Percentiles rank a stretch among this genome's conserved stretches.
Conservation (phyloP, 2,797 vertebrate genomes). For the Sebastes minor region DNA sequence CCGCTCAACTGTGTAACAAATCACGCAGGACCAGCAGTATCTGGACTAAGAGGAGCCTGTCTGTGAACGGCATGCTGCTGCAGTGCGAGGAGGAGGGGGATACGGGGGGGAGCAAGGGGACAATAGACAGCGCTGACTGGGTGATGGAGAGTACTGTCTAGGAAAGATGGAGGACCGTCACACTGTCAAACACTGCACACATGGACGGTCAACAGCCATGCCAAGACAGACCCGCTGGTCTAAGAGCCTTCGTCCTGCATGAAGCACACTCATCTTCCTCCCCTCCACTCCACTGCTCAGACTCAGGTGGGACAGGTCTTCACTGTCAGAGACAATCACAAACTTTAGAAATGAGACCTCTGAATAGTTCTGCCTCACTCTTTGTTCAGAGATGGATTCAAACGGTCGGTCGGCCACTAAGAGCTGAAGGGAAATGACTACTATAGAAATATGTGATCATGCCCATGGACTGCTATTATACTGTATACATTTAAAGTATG, state of each 20-base stretch:
- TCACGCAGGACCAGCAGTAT: slow-evolving; percentile 89
- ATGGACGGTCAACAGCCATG: neutral
- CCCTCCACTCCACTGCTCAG: neutral
- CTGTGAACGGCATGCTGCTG: slow-evolving; percentile 92
- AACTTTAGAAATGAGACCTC: neutral
- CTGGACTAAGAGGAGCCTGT: slow-evolving; percentile 96
- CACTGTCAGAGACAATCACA: slow-evolving; percentile 25
- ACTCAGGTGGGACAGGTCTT: neutral
- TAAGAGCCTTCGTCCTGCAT: slow-evolving; percentile 42
- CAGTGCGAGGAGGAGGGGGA: slow-evolving; percentile 89
- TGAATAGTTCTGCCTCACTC: slow-evolving; percentile 10
- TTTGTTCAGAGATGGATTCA: slow-evolving; percentile 20
- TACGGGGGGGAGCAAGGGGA: slow-evolving; percentile 83
- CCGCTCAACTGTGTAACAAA: slow-evolving; percentile 82
- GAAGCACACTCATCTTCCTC: slow-evolving; percentile 16
- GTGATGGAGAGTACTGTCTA: slow-evolving; percentile 92
- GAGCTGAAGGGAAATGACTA: neutral
- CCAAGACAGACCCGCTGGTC: slow-evolving; percentile 31
- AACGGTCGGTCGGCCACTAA: neutral
- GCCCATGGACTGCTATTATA: slow-evolving; percentile 15
- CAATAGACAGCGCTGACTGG: slow-evolving; percentile 89
- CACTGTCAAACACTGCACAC: slow-evolving; percentile 20
- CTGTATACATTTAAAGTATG: slow-evolving; percentile 55
- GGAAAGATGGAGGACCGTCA: neutral
- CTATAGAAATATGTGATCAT: neutral